A percentile compares a stretch with the other conserved stretches of the same genome.
phyloP scores from a whole-genome alignment of 2,113 vertebrate genomes.

The Candoia aspera region DNA sequence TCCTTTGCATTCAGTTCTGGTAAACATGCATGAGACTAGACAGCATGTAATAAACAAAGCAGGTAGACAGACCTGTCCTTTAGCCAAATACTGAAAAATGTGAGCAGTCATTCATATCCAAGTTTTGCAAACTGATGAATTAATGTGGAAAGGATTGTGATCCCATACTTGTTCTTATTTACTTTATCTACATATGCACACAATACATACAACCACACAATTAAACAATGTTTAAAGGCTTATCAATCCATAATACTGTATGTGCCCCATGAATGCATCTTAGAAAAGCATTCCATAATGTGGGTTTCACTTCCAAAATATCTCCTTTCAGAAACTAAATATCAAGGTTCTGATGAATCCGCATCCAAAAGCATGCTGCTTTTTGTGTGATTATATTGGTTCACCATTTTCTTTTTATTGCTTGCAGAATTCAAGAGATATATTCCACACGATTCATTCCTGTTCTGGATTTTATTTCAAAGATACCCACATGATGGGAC shows the following conservation, averaged over 20 bases:
- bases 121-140: not conserved
- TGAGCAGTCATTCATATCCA: not conserved
- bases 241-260: not conserved
- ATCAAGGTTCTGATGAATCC: not conserved
- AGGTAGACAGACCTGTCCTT: not conserved
- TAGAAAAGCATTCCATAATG: not conserved
- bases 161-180: not conserved
- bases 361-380: not conserved
- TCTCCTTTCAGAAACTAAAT: not conserved
- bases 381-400: not conserved
- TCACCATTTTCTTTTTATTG: not conserved
- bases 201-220: not conserved
- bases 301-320: not conserved
- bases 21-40: not conserved
- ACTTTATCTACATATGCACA: not conserved
- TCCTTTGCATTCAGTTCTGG: not conserved
- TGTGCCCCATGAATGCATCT: not conserved
- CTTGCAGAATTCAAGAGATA: not conserved
- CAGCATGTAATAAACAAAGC: not conserved
- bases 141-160: not conserved
- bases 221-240: not conserved
- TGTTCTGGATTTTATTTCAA: not conserved
- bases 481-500: not conserved
- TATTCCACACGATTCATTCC: not conserved
- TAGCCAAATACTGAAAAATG: not conserved